Evolutionary conservation across 2,888 invertebrate genomes (phyloP), one percentile per base, ranked within the genome.

Genomic region (Anoplius nigerrimus): DNA sequence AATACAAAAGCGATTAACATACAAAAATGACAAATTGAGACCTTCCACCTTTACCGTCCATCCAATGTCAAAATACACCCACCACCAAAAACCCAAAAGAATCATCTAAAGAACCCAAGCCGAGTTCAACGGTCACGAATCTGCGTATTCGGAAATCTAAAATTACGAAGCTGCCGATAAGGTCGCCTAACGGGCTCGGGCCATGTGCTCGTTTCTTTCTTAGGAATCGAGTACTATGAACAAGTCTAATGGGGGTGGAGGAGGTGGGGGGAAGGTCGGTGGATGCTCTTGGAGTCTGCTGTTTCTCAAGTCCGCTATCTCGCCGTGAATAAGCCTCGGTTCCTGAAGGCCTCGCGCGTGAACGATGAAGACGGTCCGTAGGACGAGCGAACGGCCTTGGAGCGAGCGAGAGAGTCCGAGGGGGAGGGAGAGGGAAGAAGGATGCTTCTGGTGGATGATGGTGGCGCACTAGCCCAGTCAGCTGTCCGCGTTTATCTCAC

Each of bases 291-390:
- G 70, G 63, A 78, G 86, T 79, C 86, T 86, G 86, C 82, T 85
- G 82, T 82, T 83, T 86, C 86, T 86, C 86, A 86, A 84, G 51
- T 71, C 6, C 76, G 76, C 82, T 86, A 86, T 86, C 86, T 83
- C 78, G 71, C 73, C 77, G 80, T 72, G 71, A 34, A 34, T 75
- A 71, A 66, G 72, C 76, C 75, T 77, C 61, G 66, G 71, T 66
- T 75, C 64, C 70, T 62, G 69, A 76, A 76, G 75, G 71, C 79
- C 69, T 74, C 61, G n/a, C n/a, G n/a, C 62, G 71, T 66, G 76
- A 78, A 78, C 75, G 74, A 79, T 65, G 78, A 72, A 71, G 66
- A 72, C 65, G 58, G 56, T 57, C 34, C n/a, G 6, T 11, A 48
- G 18, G 48, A 18, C 11, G 4, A 34, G 11, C 6, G 8, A 6